Evolutionary conservation across 2,113 vertebrate genomes (phyloP).

Genomic region (Megalops atlanticus): DNA sequence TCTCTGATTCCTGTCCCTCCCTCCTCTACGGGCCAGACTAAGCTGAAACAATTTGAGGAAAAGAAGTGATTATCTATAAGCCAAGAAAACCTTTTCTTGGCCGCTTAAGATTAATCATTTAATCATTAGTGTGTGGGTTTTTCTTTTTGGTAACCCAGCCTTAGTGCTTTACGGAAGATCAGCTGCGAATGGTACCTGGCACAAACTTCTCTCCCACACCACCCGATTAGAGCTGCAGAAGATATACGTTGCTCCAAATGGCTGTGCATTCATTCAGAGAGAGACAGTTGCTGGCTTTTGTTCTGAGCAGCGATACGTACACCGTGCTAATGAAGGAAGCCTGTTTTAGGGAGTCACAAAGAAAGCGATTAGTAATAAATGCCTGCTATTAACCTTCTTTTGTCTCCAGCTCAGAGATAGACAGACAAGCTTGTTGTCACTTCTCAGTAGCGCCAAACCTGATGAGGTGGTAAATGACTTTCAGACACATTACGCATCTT

Average conservation of each 20-base stretch:
- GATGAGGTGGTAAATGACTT: conserved; percentile 13
- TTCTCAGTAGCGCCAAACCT: background rate
- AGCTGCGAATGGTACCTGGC: conserved; percentile 17
- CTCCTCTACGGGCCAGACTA: background rate
- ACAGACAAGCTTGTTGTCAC: background rate
- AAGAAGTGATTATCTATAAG: conserved; percentile 21
- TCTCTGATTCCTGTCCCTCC: background rate
- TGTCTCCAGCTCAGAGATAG: conserved; percentile 10
- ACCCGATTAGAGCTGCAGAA: conserved; percentile 3
- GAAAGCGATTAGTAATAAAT: conserved; percentile 37
- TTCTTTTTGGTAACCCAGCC: conserved; percentile 14
- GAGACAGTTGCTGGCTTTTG: conserved; percentile 6
- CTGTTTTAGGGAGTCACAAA: conserved; percentile 26
- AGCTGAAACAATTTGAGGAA: conserved; percentile 1
- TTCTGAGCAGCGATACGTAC: conserved; percentile 9
- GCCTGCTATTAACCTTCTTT: conserved; percentile 22
- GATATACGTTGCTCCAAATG: background rate
- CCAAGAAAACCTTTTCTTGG: background rate
- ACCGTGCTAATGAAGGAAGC: conserved; percentile 15
- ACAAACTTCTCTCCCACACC: background rate
- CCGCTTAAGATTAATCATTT: conserved; percentile 23
- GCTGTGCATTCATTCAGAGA: conserved; percentile 2
- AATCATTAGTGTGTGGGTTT: conserved; percentile 8
- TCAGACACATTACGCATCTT: background rate
- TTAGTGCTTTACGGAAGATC: conserved; percentile 25